Evolutionary conservation across 2,888 invertebrate species (phyloP), one percentile per base, ranked within the genome.

Genomic region (Icerya purchasi): DNA sequence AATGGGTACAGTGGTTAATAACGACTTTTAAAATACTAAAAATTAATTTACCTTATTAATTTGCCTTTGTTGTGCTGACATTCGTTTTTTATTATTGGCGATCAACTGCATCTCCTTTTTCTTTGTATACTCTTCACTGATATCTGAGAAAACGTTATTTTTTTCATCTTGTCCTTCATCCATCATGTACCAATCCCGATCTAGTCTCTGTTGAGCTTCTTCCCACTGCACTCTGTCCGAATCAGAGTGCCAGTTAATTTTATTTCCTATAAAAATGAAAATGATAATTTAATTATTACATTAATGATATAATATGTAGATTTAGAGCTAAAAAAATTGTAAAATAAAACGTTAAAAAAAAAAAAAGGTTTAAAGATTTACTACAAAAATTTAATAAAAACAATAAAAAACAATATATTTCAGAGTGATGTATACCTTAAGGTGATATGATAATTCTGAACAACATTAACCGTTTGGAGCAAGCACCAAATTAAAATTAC

Each of bases 161-260:
- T 92, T 90, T 65, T 92, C 91, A 62, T 86, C 84, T 69, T 85
- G 85, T n/a, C 87, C 85, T 74, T 96, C 93, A 66, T 92, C 96
- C 75, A 94, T 83, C 64, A 84, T 85, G 70, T 97, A 97, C 97
- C 98, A 98, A 67, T 94, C 94, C 59, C 98, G 76, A 70, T 98
- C 97, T 2, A 93, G 73, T 65, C 89, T 79, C 65, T 83, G 82
- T 70, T 93, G 89, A 62, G 93, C 92, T 67, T 87, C 86, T 69
- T 90, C 86, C 92, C 92, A 94, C 55, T 85, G 75, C 19, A 83
- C 80, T 51, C 66, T 53, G 57, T 67, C 67, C 3, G 60, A 56
- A 21, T 63, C 64, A n/a, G 62, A 62, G 20, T 63, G 79, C 78
- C 78, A 79, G 72, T 78, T 71, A 68, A 81, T 58, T 71, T 77